Evolutionary conservation across 2,797 vertebrate species (phyloP), one percentile per base, ranked within the genome.

Genomic region (Danio jaintianensis): DNA sequence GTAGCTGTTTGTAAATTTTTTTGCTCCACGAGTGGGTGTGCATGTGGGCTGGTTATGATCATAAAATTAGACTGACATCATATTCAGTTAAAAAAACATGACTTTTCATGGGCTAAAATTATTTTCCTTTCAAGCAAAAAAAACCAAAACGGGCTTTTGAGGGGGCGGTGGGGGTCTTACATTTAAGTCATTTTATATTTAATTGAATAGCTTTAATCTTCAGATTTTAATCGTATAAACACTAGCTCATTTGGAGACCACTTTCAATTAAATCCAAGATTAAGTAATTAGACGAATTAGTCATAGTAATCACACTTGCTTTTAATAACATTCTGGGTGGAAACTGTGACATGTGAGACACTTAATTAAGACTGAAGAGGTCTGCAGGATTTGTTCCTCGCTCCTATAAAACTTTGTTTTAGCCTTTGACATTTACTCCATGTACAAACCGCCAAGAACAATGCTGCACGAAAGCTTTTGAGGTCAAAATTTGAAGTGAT

Each of bases 351-450:
- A 38, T 40, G 52, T 61, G 71, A 61, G 56, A 74, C 56, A 48
- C 64, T 55, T 15, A 78, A 78, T 52, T 48, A 50, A 66, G 55
- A 29, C 52, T 29, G 47, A 59, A 55, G 72, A 75, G 56, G 38
- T 68, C 53, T 80, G 56, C 78, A 72, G 52, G 56, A 68, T 50
- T 86, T 68, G 63, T 82, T 84, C 68, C 56, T 56, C 59, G 20
- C 66, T 52, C 69, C 76, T 73, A 82, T 80, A 82, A 86, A 82
- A 78, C 15, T 43, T 47, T 6, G 64, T 85, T 85, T 83, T 47
- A 81, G 81, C 59, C n/a, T 42, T 48, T 79, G 71, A 66, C 67
- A 53, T 79, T 69, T 67, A 58, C 52, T 36, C 22, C 53, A 18
- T 81, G 47, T 55, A 67, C 53, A 78, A 69, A 61, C 22, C 29